Percentiles rank a stretch among this genome's conserved stretches.
Conservation (phyloP, 2,797 vertebrate species). For the Pseudocheirus occidentalis region DNA sequence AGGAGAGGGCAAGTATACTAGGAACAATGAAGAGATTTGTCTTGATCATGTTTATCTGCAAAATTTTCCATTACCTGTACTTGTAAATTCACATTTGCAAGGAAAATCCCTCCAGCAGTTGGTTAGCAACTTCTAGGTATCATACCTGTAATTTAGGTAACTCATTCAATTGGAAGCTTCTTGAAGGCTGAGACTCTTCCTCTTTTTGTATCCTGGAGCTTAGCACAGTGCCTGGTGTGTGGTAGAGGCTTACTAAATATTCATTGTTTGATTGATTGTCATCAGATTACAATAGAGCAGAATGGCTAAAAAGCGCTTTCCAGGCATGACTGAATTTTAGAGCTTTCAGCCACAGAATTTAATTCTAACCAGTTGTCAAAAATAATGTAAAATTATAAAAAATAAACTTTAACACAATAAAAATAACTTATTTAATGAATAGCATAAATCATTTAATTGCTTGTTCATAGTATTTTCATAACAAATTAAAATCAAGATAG, state of each 20-base stretch:
- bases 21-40: neutral
- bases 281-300: neutral
- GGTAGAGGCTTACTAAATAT: neutral
- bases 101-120: neutral
- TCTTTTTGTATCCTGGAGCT: neutral
- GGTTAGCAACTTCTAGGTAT: neutral
- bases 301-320: neutral
- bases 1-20: neutral
- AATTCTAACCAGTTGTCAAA: neutral
- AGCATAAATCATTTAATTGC: neutral
- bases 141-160: neutral
- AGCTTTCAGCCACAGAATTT: neutral
- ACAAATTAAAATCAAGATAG: neutral
- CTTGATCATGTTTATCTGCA: neutral
- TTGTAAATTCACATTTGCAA: neutral
- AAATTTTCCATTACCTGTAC: neutral
- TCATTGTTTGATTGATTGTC: neutral
- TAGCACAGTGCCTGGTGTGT: neutral
- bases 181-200: neutral
- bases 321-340: neutral
- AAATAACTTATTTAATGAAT: neutral
- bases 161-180: neutral
- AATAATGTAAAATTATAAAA: neutral
- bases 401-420: too few species aligned
- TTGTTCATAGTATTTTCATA: neutral